Evolutionary conservation across 2,888 invertebrate species (phyloP).

Genomic region (Lepidochrysops patricia): DNA sequence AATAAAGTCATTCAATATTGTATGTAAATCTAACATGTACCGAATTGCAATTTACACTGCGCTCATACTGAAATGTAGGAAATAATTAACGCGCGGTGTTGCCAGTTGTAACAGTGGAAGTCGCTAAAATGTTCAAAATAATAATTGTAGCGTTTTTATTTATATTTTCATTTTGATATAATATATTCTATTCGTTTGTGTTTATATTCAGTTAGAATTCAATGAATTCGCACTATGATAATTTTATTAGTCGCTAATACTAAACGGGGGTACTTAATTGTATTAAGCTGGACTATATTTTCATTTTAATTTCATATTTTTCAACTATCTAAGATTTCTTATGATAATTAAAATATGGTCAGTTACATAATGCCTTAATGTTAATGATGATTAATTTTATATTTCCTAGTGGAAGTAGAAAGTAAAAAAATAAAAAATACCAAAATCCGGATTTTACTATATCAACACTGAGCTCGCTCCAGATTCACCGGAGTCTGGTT

Average conservation of each 20-base stretch:
- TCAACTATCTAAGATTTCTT: too few relatives aligned
- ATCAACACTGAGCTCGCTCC: background rate
- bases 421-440: background rate
- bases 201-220: too few relatives aligned
- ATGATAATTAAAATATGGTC: too few relatives aligned
- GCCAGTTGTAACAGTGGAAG: background rate
- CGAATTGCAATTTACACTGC: slow-evolving; percentile 24
- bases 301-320: too few relatives aligned
- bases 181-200: too few relatives aligned
- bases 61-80: slow-evolving; percentile 25
- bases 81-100: slow-evolving; percentile 22
- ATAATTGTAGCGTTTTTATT: background rate
- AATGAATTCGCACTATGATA: too few relatives aligned
- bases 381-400: too few relatives aligned
- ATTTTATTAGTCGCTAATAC: too few relatives aligned
- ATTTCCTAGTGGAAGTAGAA: background rate
- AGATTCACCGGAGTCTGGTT: slow-evolving; percentile 6
- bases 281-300: too few relatives aligned
- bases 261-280: too few relatives aligned
- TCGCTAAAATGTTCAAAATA: background rate
- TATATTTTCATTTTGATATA: too few relatives aligned
- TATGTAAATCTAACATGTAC: slow-evolving; percentile 24
- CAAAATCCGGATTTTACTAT: background rate
- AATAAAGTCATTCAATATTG: slow-evolving; percentile 19
- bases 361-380: too few relatives aligned